Evolutionary conservation across 2,797 vertebrate genomes (phyloP), one percentile per base, ranked within the genome.

Genomic region (Phataginus tricuspis): DNA sequence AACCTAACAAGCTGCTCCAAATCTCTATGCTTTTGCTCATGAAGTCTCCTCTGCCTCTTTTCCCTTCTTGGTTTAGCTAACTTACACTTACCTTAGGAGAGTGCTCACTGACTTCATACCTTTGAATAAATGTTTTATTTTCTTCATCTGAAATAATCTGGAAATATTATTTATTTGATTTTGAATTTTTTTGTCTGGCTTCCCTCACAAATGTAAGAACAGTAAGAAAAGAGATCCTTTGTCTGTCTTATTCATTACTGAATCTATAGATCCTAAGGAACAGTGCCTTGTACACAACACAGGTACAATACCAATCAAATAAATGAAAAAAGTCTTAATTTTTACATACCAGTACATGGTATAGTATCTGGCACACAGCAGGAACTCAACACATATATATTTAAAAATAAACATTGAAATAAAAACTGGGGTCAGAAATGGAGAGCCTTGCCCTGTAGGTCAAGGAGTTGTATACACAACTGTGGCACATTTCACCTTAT

Each of bases 141-240:
- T 59, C 34, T 82, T 78, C 59, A 80, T 42, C 31, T 49, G 31
- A 95, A 93, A 79, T 34, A 69, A 59, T n/a, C 31, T 25, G 27
- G 68, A 90, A 80, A 59, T 75, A 92, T 25, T 39, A 69, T n/a
- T 69, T 66, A 59, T 18, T n/a, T 96, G 71, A 74, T n/a, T 92
- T 57, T 59, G 18, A 45, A 88, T 7, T 84, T 68, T 45, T 66
- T 27, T 53, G 31, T 39, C 64, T 75, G 21, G 12, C n/a, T 75
- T 23, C 12, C 29, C 31, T 53, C 31, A 49, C 27, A 55, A 45
- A 59, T 53, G 0, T 51, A 82, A 78, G 29, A 87, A 61, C 21
- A 83, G 5, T 59, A 89, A 84, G 23, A 57, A 82, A 21, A 64
- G 18, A 80, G 51, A 64, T 29, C 16, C 37, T 89, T 49, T 13